phyloP scores from a whole-genome alignment of 2,113 vertebrate genomes.

The Oreochromis tanganicae region DNA sequence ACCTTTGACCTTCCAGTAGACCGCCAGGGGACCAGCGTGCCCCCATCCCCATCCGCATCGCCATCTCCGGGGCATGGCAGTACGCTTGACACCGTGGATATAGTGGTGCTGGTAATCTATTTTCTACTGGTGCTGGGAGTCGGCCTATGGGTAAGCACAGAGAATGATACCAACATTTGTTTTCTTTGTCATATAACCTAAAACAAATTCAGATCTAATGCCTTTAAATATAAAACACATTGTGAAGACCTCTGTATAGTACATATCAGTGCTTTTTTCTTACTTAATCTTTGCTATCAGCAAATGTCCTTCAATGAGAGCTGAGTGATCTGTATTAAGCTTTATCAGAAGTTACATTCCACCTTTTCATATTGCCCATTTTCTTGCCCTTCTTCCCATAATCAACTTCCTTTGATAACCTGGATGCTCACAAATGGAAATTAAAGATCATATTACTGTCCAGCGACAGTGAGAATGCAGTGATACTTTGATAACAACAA shows the following conservation, averaged over 20 bases:
- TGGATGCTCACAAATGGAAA: neutral
- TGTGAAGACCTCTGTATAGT: neutral
- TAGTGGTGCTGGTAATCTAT: constrained; percentile 52
- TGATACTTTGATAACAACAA: neutral
- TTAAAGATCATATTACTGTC: neutral
- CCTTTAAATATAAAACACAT: neutral
- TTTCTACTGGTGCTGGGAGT: constrained; percentile 47
- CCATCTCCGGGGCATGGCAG: neutral
- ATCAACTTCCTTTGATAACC: neutral
- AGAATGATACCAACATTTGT: neutral
- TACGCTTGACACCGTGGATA: constrained; percentile 20
- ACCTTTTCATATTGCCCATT: neutral
- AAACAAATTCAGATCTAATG: neutral
- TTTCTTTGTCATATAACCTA: neutral
- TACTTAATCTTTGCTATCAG: neutral
- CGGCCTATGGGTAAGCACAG: constrained; percentile 60
- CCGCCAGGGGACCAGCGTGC: neutral
- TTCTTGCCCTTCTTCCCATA: neutral
- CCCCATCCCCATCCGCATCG: neutral
- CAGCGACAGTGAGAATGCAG: neutral
- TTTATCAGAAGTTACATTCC: neutral
- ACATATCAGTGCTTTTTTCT: neutral
- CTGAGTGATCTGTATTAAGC: neutral
- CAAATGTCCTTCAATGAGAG: neutral
- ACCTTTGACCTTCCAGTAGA: neutral